Evolutionary conservation across 1,140 invertebrate species (phyloP), one percentile per base, ranked within the genome.

Genomic region (Neodiprion fabricii): DNA sequence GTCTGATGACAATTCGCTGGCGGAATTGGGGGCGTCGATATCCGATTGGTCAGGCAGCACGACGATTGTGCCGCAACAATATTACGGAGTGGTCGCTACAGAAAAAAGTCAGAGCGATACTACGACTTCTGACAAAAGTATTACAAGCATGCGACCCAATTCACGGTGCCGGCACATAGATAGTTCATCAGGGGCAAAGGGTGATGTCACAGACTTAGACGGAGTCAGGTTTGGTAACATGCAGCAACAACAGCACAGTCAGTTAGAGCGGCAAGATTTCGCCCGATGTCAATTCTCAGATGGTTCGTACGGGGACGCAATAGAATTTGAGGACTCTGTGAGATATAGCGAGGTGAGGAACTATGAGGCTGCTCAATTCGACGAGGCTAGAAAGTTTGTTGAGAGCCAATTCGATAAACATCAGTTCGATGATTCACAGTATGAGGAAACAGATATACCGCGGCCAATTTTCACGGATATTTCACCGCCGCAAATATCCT

Each of bases 41-140:
- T 91, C 90, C 0, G 90, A 91, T 72, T 91, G 90, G 90, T 91
- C 90, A 7, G 89, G 87, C 9, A 91, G 90, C 73, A 90, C 87
- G 4, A 88, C 86, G 1, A 82, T 89, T 5, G 82, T 89, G 61
- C 87, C 87, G 10, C 87, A 87, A 48, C 87, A 87, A 47, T 87
- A 84, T 71, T 86, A 86, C 50, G 79, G 83, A 7, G 72, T 82
- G 0, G 75, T 83, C 3, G 76, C 80, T 0, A 81, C 77, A 0
- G 86, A 88, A 28, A 88, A 87, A 72, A 89, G 85, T 73, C 86
- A 88, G 50, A 87, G 85, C 65, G 87, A 89, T 49, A 85, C 86
- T 2, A 85, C 85, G 5, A 85, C 85, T 17, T 87, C 86, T 0
- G 87, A 88, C n/a, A 88, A 85, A 74, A 89, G 85, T 74, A 79